phyloP scores from a whole-genome alignment of 2,888 invertebrate species.

The Megastigmus dorsalis region DNA sequence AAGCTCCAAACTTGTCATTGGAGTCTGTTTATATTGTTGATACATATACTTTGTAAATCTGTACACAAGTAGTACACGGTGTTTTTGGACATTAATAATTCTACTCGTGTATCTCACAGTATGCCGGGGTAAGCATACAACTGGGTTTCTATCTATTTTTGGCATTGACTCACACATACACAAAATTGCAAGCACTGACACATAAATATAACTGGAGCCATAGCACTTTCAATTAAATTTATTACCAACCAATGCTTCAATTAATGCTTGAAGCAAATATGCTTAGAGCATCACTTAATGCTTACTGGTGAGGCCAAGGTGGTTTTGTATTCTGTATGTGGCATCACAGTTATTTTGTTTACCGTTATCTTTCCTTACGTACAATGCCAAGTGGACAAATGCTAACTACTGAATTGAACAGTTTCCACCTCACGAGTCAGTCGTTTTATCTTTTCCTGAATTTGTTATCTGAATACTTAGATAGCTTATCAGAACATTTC shows the following conservation, averaged over 20 bases:
- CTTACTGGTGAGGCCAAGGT: conserved; percentile 27
- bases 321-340: conserved; percentile 3
- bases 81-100: conserved; percentile 36
- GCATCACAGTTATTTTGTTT: neutral
- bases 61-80: conserved; percentile 16
- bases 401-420: neutral
- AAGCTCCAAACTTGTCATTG: conserved; percentile 9
- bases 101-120: conserved; percentile 51
- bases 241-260: conserved; percentile 17
- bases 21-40: neutral
- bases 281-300: conserved; percentile 37
- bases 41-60: conserved; percentile 8
- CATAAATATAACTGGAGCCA: conserved; percentile 25
- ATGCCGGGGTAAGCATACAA: conserved; percentile 66
- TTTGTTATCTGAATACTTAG: conserved; percentile 17
- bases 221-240: neutral
- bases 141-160: conserved; percentile 59
- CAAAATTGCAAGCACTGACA: conserved; percentile 42
- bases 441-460: conserved; percentile 4
- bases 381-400: neutral
- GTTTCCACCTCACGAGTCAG: neutral
- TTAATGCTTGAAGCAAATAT: conserved; percentile 22
- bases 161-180: conserved; percentile 58
- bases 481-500: conserved; percentile 38
- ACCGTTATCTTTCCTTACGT: neutral